Base-by-base conservation (phyloP, 2,888 invertebrate genomes). In the Slavum lentiscoides region DNA sequence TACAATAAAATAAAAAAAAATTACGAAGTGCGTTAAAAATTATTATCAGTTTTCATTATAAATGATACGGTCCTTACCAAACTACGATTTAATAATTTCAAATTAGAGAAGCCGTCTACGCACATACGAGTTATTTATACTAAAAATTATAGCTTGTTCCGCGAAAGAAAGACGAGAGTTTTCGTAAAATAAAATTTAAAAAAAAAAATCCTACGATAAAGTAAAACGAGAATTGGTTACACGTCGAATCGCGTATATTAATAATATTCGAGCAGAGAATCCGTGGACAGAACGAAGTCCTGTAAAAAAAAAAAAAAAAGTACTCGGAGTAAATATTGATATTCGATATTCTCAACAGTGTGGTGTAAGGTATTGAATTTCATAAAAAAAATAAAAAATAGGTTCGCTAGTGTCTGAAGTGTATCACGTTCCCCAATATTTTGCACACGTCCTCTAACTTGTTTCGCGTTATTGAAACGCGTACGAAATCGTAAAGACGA, bases 361-460 rank as follows among this genome's bases (percentile, higher is more conserved):
- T 58, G 39, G 58, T 66, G 37, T 19, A 21, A n/a, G 55, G 74
- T 67, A 43, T 66, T 66, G 43, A 67, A 58, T 75, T 75, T 67
- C 75, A n/a, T 30, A 43, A 58, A 67, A 66, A 19, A 66, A 55
- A 72, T 59, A 43, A 43, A 43, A 62, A 30, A 37, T n/a, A n/a
- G 19, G 49, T 49, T 74, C n/a, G n/a, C 64, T 55, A 66, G 37
- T 58, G 30, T 19, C 66, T 43, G 64, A 64, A 66, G 66, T 39
- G 75, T 75, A 75, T 67, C 75, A 43, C 58, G 67, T 75, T 75
- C 58, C 67, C 23, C 17, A 66, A 66, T 55, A 55, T 64, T 74
- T 66, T 66, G 64, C 21, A 64, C 67, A 75, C 30, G 30, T 75
- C 64, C 19, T 74, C 23, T 58, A 74, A 55, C 64, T 37, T 13